Percentiles rank a stretch among this genome's conserved stretches.
Conservation (phyloP, 1,140 invertebrate genomes). For the Drosophila aff. region DNA sequence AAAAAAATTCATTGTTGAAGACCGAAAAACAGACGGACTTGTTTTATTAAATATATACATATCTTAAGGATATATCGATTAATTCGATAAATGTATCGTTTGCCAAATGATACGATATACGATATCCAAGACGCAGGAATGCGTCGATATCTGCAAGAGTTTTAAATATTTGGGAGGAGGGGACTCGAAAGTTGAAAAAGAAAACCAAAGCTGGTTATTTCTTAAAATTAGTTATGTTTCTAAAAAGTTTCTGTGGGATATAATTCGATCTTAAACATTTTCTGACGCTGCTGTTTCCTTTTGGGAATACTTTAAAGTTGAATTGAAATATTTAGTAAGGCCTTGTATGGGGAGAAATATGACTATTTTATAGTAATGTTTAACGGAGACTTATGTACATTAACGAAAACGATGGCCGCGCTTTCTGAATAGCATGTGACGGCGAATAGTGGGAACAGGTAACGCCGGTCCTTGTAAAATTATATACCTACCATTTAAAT, state of each 20-base stretch:
- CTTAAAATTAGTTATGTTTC: not conserved
- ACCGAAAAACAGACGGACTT: not conserved
- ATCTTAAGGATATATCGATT: not conserved
- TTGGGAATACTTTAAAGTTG: not conserved
- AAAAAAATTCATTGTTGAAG: not conserved
- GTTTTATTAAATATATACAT: not conserved
- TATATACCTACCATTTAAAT: not conserved
- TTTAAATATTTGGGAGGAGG: not conserved
- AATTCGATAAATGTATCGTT: not conserved
- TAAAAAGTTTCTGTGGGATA: not conserved
- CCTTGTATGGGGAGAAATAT: not conserved
- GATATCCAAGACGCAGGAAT: too few species aligned
- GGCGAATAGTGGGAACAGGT: conserved; percentile 34
- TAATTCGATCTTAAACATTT: not conserved
- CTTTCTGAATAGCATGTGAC: conserved; percentile 1
- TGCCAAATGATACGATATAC: not conserved
- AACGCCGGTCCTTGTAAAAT: conserved; percentile 25
- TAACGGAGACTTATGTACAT: not conserved
- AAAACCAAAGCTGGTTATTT: not conserved
- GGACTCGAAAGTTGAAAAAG: not conserved
- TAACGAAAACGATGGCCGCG: conserved; percentile 1
- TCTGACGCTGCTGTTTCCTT: not conserved
- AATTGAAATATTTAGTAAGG: too few species aligned
- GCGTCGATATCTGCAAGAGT: not conserved
- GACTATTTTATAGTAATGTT: not conserved